Evolutionary conservation across 2,113 vertebrate genomes (phyloP).

Genomic region (Seriola aureovittata): DNA sequence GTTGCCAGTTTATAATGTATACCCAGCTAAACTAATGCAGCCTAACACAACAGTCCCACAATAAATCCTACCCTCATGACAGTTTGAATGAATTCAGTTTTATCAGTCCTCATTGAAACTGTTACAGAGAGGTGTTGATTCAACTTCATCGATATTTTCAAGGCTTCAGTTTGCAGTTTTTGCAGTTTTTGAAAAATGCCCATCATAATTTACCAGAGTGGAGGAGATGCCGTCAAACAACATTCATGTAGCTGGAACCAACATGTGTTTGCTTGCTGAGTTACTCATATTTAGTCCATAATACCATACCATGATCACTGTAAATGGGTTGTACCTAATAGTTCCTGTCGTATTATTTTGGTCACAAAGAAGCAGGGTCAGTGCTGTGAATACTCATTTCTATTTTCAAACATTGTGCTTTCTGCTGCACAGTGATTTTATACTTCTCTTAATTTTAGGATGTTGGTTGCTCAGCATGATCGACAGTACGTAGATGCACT

Average conservation of each 20-base stretch:
- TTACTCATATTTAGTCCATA: not conserved
- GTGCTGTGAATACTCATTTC: not conserved
- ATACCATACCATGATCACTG: not conserved
- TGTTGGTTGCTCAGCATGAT: slow-evolving; percentile 83
- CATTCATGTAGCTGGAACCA: not conserved
- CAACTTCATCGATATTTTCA: not conserved
- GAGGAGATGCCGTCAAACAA: not conserved
- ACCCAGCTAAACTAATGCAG: not conserved
- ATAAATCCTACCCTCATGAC: not conserved
- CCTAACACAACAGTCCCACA: not conserved
- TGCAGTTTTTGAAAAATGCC: not conserved
- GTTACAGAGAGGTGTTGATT: not conserved
- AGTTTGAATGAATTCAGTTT: not conserved
- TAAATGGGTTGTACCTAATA: not conserved
- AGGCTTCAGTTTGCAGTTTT: not conserved
- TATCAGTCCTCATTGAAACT: not conserved
- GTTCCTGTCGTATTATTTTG: not conserved
- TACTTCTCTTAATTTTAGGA: slow-evolving; percentile 69
- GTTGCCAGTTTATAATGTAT: not conserved
- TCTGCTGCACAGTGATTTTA: not conserved
- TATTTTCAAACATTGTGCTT: not conserved
- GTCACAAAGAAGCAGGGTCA: not conserved
- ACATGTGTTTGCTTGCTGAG: not conserved
- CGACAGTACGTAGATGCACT: slow-evolving; percentile 81
- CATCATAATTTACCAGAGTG: not conserved